Evolutionary conservation across 1,140 invertebrate species (phyloP).

Genomic region (Microplitis mediator): DNA sequence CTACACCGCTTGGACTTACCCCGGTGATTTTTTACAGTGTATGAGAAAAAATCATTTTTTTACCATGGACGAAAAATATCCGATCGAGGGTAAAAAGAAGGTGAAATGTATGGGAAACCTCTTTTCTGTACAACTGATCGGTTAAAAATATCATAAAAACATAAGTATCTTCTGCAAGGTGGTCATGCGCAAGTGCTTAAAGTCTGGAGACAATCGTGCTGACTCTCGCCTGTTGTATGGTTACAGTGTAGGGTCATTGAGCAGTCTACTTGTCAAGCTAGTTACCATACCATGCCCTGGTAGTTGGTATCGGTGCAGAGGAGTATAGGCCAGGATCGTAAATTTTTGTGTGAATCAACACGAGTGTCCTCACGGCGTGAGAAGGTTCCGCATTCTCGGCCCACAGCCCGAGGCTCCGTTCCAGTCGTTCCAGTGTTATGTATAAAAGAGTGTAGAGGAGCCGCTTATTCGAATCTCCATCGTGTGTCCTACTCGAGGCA

Average conservation of each 20-base stretch:
- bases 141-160: no score
- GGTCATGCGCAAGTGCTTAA: neutral
- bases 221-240: no score
- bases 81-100: no score
- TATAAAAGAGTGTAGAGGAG: neutral
- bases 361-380: slow-evolving; percentile 29
- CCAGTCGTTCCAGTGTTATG: slow-evolving; percentile 2
- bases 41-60: no score
- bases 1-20: no score
- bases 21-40: no score
- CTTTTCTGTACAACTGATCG: no score
- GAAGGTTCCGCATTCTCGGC: slow-evolving; percentile 59
- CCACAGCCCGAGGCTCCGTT: slow-evolving; percentile 51
- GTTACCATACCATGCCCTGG: neutral
- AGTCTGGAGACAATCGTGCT: neutral
- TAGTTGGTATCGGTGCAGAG: neutral
- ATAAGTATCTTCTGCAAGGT: neutral
- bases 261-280: slow-evolving; percentile 7
- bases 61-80: no score
- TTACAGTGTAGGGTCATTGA: neutral
- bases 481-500: slow-evolving; percentile 13
- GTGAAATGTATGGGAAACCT: no score
- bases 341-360: slow-evolving; percentile 53
- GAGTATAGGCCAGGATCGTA: slow-evolving; percentile 36
- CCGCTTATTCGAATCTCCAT: slow-evolving; percentile 31